phyloP scores from a whole-genome alignment of 2,888 invertebrate genomes.

The Drosophila cognata region DNA sequence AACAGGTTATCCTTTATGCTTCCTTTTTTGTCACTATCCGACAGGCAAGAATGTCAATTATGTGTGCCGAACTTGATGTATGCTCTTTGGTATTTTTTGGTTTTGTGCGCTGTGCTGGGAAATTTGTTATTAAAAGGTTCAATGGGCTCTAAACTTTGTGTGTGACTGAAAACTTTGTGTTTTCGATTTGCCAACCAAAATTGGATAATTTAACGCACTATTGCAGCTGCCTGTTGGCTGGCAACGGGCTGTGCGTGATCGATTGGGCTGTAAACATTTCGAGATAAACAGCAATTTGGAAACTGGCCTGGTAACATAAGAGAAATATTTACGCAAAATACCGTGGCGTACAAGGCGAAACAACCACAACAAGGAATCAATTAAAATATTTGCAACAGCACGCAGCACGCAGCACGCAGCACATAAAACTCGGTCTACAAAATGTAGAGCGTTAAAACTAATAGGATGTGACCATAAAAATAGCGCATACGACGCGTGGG shows the following conservation, averaged over 20 bases:
- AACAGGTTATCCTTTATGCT: neutral
- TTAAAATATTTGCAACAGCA: constrained; percentile 67
- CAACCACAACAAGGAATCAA: constrained; percentile 71
- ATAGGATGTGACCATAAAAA: constrained; percentile 68
- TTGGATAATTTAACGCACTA: constrained; percentile 10
- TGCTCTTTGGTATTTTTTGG: neutral
- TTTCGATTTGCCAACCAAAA: constrained; percentile 7
- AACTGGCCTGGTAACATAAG: constrained; percentile 29
- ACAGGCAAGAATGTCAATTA: constrained; percentile 19
- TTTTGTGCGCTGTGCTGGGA: neutral
- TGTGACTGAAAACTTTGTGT: neutral
- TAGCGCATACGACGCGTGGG: constrained; percentile 48
- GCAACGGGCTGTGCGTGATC: constrained; percentile 13
- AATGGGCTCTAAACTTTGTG: neutral
- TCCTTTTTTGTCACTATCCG: neutral
- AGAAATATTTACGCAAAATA: constrained; percentile 56
- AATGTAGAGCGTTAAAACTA: constrained; percentile 46
- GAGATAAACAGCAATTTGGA: constrained; percentile 43
- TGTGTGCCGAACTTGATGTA: constrained; percentile 13
- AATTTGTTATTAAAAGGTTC: constrained; percentile 1
- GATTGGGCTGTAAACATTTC: constrained; percentile 34
- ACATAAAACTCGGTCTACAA: constrained; percentile 38
- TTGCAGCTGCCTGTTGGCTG: constrained; percentile 6
- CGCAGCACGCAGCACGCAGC: constrained; percentile 31
- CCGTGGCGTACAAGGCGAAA: constrained; percentile 3